These are phyloP conservation scores for Formicarius rufipectus DNA, from an alignment of 2,113 vertebrate species.

Conservation along the genomic window DNA sequence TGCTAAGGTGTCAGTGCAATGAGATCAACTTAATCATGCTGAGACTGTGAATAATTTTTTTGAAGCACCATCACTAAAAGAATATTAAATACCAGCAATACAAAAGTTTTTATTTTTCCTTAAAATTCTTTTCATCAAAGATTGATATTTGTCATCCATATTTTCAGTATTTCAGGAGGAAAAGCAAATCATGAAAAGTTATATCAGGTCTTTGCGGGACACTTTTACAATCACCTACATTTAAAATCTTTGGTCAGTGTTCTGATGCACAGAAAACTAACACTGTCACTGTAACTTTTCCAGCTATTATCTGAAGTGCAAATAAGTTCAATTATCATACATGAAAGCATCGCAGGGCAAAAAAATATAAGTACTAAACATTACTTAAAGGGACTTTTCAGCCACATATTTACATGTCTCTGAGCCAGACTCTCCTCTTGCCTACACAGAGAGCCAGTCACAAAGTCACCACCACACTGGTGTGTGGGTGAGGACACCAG, in stretches of 20 bases:
- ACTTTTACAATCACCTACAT: neutral
- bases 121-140: neutral
- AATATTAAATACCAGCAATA: neutral
- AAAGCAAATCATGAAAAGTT: neutral
- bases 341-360: neutral
- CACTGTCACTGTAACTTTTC: neutral
- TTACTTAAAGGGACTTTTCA: neutral
- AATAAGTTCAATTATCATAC: neutral
- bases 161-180: neutral
- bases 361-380: neutral
- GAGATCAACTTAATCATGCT: neutral
- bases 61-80: neutral
- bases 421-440: neutral
- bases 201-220: neutral
- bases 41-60: neutral
- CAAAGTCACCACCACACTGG: accelerated
- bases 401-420: neutral
- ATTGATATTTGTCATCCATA: neutral
- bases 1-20: neutral
- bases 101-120: neutral
- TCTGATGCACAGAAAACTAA: neutral
- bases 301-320: neutral
- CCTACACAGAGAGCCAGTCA: neutral
- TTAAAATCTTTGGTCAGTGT: neutral
- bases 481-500: neutral